Evolutionary conservation across 2,888 invertebrate species (phyloP).

Genomic region (Dastarcus helophoroides): DNA sequence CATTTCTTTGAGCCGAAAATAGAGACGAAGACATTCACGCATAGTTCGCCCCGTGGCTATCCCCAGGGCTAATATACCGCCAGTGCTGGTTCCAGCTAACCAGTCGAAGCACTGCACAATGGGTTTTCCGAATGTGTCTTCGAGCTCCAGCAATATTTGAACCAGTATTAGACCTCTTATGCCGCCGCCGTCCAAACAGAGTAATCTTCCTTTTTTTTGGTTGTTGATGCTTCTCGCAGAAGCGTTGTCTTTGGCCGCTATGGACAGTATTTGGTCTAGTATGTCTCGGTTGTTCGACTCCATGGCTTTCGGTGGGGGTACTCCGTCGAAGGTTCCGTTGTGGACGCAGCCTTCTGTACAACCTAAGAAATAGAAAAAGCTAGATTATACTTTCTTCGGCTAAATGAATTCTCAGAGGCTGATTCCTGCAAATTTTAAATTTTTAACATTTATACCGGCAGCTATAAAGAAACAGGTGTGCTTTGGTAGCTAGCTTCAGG

Average conservation of each 20-base stretch:
- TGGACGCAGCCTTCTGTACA: slow-evolving; percentile 68
- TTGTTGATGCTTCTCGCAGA: slow-evolving; percentile 31
- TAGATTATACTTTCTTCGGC: too few species aligned
- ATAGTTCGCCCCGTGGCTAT: slow-evolving; percentile 48
- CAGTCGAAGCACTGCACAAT: slow-evolving; percentile 87
- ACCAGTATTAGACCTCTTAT: slow-evolving; percentile 80
- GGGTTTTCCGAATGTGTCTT: slow-evolving; percentile 57
- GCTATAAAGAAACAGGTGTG: too few species aligned
- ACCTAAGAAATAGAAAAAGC: too few species aligned
- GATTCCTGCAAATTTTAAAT: too few species aligned
- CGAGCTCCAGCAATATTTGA: slow-evolving; percentile 65
- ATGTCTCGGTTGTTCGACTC: slow-evolving; percentile 50
- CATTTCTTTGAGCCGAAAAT: slow-evolving; percentile 87
- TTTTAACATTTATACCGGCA: too few species aligned
- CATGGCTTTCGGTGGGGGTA: slow-evolving; percentile 54
- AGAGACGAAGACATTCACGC: slow-evolving; percentile 77
- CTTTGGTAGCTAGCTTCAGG: too few species aligned
- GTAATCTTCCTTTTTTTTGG: slow-evolving; percentile 41
- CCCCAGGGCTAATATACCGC: slow-evolving; percentile 79
- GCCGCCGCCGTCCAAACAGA: slow-evolving; percentile 93
- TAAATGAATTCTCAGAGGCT: too few species aligned
- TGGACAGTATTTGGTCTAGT: slow-evolving; percentile 60
- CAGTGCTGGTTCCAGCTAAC: slow-evolving; percentile 70
- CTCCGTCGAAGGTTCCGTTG: slow-evolving; percentile 64
- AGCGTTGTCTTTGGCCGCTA: slow-evolving; percentile 48